These are phyloP conservation scores for Caerostris extrusa DNA, from an alignment of 1,140 invertebrate genomes.

Conservation along the genomic window DNA sequence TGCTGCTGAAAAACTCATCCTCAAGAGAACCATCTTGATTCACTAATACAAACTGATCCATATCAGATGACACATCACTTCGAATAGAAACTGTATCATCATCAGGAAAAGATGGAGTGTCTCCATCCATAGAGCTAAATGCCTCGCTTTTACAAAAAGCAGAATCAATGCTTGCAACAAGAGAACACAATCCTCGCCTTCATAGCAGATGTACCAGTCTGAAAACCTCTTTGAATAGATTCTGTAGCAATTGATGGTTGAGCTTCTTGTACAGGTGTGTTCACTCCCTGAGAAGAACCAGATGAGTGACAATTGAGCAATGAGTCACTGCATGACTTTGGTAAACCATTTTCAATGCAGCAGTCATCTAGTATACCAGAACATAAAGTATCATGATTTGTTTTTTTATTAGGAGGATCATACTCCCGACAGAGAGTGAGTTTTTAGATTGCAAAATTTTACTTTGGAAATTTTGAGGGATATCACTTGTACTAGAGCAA, in stretches of 20 bases:
- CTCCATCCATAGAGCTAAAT: conserved; percentile 63
- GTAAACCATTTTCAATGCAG: conserved; percentile 61
- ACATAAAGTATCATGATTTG: conserved; percentile 36
- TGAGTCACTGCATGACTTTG: conserved; percentile 77
- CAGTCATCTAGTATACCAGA: conserved; percentile 62
- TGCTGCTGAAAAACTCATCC: conserved; percentile 77
- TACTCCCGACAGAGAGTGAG: conserved; percentile 72
- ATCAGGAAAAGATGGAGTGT: conserved; percentile 83
- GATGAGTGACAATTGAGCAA: conserved; percentile 75
- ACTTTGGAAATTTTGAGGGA: conserved; percentile 29
- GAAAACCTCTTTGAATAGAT: conserved; percentile 74
- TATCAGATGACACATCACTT: conserved; percentile 82
- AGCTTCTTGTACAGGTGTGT: conserved; percentile 68
- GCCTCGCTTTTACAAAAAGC: conserved; percentile 84
- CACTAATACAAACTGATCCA: conserved; percentile 82
- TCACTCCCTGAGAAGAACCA: conserved; percentile 60
- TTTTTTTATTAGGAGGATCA: conserved; percentile 52
- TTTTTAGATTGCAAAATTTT: conserved; percentile 71
- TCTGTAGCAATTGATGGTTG: conserved; percentile 64
- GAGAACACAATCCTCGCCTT: conserved; percentile 89
- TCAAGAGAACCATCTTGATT: conserved; percentile 80
- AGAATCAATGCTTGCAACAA: conserved; percentile 91
- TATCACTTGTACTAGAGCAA: conserved; percentile 70
- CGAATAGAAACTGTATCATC: conserved; percentile 82
- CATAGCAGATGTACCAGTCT: conserved; percentile 81